Evolutionary conservation across 2,113 vertebrate species (phyloP).

Genomic region (Sapayoa aenigma): DNA sequence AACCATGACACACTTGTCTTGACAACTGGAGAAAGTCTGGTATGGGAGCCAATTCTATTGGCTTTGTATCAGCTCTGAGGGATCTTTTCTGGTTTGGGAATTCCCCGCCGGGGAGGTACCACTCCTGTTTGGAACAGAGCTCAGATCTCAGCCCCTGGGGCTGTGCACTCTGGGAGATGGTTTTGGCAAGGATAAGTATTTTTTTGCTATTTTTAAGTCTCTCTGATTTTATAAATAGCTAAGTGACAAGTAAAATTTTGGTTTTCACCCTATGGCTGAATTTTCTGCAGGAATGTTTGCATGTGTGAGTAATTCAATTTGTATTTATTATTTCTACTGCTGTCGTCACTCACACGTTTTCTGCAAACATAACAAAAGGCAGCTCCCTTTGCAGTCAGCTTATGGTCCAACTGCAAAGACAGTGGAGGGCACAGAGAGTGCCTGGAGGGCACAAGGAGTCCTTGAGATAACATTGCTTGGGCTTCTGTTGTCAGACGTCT

Average conservation of each 20-base stretch:
- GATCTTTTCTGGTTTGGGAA: slow-evolving; percentile 31
- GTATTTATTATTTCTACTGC: slow-evolving; percentile 17
- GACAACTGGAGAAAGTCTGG: slow-evolving; percentile 20
- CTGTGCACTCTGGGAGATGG: slow-evolving; percentile 11
- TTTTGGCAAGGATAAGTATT: slow-evolving; percentile 44
- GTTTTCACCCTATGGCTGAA: slow-evolving; percentile 55
- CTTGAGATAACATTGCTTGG: slow-evolving; percentile 30
- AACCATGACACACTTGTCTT: neutral
- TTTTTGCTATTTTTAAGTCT: slow-evolving; percentile 41
- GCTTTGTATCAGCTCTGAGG: slow-evolving; percentile 18
- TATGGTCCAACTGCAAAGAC: slow-evolving; percentile 1
- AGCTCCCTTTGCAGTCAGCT: neutral
- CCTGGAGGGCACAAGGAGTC: slow-evolving; percentile 31
- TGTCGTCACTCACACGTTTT: neutral
- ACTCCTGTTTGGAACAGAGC: slow-evolving; percentile 10
- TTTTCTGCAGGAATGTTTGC: neutral
- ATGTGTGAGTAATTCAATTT: neutral
- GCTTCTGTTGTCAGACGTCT: neutral
- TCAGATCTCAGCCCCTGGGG: slow-evolving; percentile 2
- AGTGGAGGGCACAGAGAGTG: neutral
- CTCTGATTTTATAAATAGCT: slow-evolving; percentile 56
- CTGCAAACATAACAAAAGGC: slow-evolving; percentile 20
- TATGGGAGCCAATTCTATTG: neutral
- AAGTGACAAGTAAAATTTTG: slow-evolving; percentile 63
- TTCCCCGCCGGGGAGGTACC: neutral